Conservation (phyloP, 2,113 vertebrate species). For the Turnix velox region DNA sequence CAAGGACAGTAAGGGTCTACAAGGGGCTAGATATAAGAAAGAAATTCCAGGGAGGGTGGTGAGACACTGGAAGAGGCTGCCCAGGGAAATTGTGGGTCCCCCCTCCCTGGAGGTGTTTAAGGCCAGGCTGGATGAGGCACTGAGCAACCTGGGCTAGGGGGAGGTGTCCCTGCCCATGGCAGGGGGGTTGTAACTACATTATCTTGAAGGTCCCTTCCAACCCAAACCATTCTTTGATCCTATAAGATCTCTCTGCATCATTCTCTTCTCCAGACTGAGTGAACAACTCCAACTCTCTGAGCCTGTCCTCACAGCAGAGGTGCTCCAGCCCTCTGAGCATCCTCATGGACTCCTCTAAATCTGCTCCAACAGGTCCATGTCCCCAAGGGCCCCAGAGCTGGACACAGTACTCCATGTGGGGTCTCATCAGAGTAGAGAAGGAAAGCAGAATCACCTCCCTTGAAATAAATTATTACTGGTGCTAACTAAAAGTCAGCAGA, state of each 20-base stretch:
- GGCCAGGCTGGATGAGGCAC: no score
- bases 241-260: neutral
- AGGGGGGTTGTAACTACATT: no score
- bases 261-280: neutral
- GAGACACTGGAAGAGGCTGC: no score
- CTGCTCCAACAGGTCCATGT: neutral
- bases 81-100: no score
- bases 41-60: no score
- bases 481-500: neutral
- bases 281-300: neutral
- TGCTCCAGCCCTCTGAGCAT: neutral
- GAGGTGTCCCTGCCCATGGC: no score
- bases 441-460: neutral
- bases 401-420: neutral
- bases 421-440: neutral
- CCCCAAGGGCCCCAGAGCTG: neutral
- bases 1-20: no score
- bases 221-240: neutral
- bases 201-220: no score
- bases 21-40: no score
- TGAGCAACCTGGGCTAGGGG: no score
- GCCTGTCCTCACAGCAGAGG: neutral
- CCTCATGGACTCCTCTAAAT: neutral
- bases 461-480: rapidly evolving
- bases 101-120: no score